phyloP scores from a whole-genome alignment of 2,113 vertebrate genomes.

The Dromas ardeola region DNA sequence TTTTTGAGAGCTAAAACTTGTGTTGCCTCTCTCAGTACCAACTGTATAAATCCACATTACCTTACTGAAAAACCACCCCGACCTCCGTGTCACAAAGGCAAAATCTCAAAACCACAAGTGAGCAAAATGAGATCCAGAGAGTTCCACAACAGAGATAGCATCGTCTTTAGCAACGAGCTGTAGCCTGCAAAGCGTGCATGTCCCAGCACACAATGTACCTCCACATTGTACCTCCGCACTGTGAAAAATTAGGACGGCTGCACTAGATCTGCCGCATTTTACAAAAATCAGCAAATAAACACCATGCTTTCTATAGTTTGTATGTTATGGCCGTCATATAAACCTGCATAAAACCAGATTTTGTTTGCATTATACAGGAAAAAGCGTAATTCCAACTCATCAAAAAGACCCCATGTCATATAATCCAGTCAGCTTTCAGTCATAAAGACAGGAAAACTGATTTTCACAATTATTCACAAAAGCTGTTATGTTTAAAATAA shows the following conservation, averaged over 20 bases:
- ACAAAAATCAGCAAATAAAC: not conserved
- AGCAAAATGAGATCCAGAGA: not conserved
- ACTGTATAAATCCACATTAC: not conserved
- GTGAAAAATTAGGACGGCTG: not conserved
- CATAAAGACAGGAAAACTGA: not conserved
- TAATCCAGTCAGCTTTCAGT: not conserved
- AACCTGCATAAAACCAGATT: not conserved
- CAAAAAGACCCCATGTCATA: not conserved
- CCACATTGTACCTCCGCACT: not conserved
- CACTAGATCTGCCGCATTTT: not conserved
- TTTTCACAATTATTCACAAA: not conserved
- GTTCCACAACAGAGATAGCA: not conserved
- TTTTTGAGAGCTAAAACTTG: not conserved
- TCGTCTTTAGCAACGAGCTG: not conserved
- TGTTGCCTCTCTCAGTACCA: not conserved
- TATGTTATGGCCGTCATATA: not conserved
- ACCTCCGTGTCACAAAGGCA: not conserved
- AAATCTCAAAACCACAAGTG: not conserved
- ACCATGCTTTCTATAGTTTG: not conserved
- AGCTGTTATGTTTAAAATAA: not conserved
- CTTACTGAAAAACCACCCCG: not conserved
- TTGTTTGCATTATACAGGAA: not conserved
- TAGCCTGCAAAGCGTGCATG: not conserved
- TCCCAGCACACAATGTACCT: not conserved
- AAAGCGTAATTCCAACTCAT: not conserved